Evolutionary conservation across 2,797 vertebrate genomes (phyloP).

Genomic region (Sebastes vulpes): DNA sequence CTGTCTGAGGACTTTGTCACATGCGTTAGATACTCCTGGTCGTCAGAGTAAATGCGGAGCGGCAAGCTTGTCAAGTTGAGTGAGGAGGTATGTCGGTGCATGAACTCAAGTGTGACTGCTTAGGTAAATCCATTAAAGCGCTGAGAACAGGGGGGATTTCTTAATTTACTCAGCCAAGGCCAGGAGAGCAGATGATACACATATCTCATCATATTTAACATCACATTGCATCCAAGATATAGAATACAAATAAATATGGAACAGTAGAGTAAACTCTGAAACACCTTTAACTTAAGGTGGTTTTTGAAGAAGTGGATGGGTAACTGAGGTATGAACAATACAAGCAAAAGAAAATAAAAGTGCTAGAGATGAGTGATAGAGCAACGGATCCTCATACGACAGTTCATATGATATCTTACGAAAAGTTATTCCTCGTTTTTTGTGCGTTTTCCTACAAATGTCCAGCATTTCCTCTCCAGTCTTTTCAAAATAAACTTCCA

Average conservation of each 20-base stretch:
- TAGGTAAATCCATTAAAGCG: constrained; percentile 79
- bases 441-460: too few relatives aligned
- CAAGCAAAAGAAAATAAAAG: not conserved
- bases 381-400: too few relatives aligned
- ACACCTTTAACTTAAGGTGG: not conserved
- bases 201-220: constrained; percentile 6
- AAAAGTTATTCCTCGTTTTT: too few relatives aligned
- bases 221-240: not conserved
- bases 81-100: constrained; percentile 77
- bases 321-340: not conserved
- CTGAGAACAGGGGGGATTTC: not conserved
- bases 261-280: not conserved
- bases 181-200: not conserved
- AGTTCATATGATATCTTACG: too few relatives aligned
- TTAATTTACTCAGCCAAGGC: constrained; percentile 16
- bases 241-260: not conserved
- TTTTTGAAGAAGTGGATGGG: not conserved
- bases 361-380: not conserved
- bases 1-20: constrained; percentile 83
- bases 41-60: constrained; percentile 74
- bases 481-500: too few relatives aligned
- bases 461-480: too few relatives aligned
- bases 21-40: constrained; percentile 76
- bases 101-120: constrained; percentile 78
- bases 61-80: constrained; percentile 86